Evolutionary conservation across 92 coral and sea anemone genomes (phyloP).

Genomic region (Palythoa heliodiscus): DNA sequence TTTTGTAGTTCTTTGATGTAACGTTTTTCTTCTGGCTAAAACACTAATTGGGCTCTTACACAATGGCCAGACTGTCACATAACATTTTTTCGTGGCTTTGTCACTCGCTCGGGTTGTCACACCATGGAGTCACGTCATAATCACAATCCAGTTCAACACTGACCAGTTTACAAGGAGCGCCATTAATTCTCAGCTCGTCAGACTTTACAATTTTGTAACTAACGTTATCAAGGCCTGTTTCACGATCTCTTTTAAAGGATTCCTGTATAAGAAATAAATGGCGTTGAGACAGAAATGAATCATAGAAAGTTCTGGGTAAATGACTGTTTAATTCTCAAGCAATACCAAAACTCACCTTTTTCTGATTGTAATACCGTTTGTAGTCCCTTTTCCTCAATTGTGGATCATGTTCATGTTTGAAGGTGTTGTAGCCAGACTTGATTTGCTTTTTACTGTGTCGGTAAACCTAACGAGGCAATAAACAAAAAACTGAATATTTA

Average conservation of each 20-base stretch:
- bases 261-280: constrained; percentile 36
- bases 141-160: constrained; percentile 86
- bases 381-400: constrained; percentile 85
- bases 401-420: constrained; percentile 93
- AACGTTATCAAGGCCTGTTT: constrained; percentile 77
- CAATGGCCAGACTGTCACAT: neutral
- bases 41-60: neutral
- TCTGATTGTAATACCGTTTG: constrained; percentile 75
- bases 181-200: constrained; percentile 71
- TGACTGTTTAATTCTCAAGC: too few species aligned
- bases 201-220: constrained; percentile 71
- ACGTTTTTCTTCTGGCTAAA: too few species aligned
- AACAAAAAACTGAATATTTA: neutral
- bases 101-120: constrained; percentile 65
- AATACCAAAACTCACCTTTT: constrained; percentile 49
- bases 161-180: constrained; percentile 68
- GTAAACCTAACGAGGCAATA: constrained; percentile 54
- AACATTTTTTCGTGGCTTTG: too few species aligned
- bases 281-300: neutral
- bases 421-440: constrained; percentile 88
- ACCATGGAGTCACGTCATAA: constrained; percentile 88
- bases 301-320: too few species aligned
- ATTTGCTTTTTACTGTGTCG: constrained; percentile 78
- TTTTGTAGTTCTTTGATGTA: too few species aligned
- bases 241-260: constrained; percentile 85